These are phyloP conservation scores for Boulengeromyrus knoepffleri DNA, from an alignment of 2,113 vertebrate genomes.

Conservation along the genomic window DNA sequence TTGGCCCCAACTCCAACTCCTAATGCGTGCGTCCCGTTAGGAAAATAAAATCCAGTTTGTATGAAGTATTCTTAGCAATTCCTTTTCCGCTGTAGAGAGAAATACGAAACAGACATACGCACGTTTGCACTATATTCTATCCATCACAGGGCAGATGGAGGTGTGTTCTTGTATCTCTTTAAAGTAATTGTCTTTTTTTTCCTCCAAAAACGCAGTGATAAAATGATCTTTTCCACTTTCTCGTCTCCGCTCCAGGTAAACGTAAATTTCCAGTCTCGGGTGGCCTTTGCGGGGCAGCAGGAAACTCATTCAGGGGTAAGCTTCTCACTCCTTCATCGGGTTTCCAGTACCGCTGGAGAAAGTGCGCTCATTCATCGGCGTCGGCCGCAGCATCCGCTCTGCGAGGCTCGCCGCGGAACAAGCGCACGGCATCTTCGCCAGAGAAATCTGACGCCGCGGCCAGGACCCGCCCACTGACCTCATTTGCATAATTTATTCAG, in stretches of 20 bases:
- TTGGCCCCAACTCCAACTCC: constrained; percentile 42
- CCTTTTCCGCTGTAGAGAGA: constrained; percentile 1
- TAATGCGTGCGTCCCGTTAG: constrained; percentile 13
- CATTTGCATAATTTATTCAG: constrained; percentile 50
- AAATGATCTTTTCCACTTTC: neutral
- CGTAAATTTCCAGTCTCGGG: neutral
- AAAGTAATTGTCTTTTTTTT: neutral
- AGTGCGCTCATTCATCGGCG: constrained; percentile 29
- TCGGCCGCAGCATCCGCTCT: constrained; percentile 28
- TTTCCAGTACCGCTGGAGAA: constrained; percentile 22
- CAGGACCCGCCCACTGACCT: constrained; percentile 41
- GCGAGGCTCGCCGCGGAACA: constrained; percentile 8
- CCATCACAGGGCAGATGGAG: constrained; percentile 44
- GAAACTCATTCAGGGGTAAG: neutral
- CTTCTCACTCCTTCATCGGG: constrained; percentile 4
- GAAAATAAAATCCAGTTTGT: constrained; percentile 18
- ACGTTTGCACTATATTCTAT: constrained; percentile 41
- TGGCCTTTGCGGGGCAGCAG: neutral
- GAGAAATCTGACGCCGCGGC: constrained; percentile 37
- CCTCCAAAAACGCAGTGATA: neutral
- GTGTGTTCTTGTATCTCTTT: constrained; percentile 15
- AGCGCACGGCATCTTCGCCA: constrained; percentile 36
- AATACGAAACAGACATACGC: constrained; percentile 12
- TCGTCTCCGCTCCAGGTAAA: neutral
- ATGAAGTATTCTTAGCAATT: constrained; percentile 22